These are phyloP conservation scores for Deilephila porcellus DNA, from an alignment of 2,888 invertebrate species.

Conservation along the genomic window DNA sequence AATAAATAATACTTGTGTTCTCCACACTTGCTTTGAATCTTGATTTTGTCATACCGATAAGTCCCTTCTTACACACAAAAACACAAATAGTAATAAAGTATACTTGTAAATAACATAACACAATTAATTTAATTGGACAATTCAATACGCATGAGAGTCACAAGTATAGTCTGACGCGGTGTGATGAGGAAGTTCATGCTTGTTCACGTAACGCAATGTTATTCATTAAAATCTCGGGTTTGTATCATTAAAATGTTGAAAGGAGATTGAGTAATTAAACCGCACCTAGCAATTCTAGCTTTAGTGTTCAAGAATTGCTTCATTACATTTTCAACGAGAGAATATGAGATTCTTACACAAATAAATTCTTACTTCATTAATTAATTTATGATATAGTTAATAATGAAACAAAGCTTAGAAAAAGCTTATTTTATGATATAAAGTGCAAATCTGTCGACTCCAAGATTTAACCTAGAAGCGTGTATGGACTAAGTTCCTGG, in stretches of 20 bases:
- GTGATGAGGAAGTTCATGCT: conserved; percentile 4
- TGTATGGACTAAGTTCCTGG: no score
- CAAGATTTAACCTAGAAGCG: no score
- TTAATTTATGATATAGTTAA: no score
- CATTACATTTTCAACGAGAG: not conserved
- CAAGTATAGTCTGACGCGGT: not conserved
- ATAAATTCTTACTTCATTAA: no score
- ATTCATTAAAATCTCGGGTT: conserved; percentile 1
- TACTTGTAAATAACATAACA: not conserved
- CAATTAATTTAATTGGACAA: not conserved
- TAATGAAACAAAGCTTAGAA: no score
- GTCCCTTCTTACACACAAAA: not conserved
- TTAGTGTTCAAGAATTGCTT: not conserved
- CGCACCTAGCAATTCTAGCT: not conserved
- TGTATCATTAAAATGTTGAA: conserved; percentile 6
- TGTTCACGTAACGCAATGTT: not conserved
- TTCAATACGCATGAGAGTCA: not conserved
- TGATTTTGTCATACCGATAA: not conserved
- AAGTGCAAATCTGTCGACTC: no score
- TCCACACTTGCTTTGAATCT: no score
- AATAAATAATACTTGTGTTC: no score
- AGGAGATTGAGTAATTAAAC: not conserved
- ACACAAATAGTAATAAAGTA: not conserved
- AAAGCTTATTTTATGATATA: no score
- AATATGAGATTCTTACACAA: not conserved